Evolutionary conservation across 1,140 invertebrate genomes (phyloP).

Genomic region (Lepidotrigona ventralis): DNA sequence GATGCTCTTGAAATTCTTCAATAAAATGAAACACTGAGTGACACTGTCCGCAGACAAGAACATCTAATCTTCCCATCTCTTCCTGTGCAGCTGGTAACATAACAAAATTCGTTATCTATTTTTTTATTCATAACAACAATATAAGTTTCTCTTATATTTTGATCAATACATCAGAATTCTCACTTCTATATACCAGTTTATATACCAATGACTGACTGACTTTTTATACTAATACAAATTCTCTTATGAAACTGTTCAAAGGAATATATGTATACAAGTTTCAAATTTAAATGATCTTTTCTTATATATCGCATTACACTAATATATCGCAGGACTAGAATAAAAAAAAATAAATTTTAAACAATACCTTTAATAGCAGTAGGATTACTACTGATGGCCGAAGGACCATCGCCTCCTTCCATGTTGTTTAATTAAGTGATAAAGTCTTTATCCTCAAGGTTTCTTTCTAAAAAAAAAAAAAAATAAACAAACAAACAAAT

Average conservation of each 20-base stretch:
- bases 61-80: conserved; percentile 86
- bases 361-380: conserved; percentile 83
- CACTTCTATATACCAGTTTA: no score
- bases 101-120: conserved; percentile 3
- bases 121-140: background rate
- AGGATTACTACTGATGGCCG: conserved; percentile 85
- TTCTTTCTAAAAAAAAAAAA: conserved; percentile 42
- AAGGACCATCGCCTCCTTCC: conserved; percentile 81
- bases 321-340: background rate
- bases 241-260: conserved; percentile 20
- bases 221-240: background rate
- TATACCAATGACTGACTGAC: conserved; percentile 6
- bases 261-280: conserved; percentile 15
- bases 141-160: background rate
- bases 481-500: background rate
- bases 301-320: no score
- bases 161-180: background rate
- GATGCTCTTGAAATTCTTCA: conserved; percentile 87
- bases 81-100: conserved; percentile 84
- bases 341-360: background rate
- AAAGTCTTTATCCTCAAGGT: conserved; percentile 21
- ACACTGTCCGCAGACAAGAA: conserved; percentile 90
- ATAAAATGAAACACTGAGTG: conserved; percentile 89
- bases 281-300: background rate
- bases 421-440: conserved; percentile 62